Evolutionary conservation across 2,888 invertebrate genomes (phyloP).

Genomic region (Drosophila ustulata): DNA sequence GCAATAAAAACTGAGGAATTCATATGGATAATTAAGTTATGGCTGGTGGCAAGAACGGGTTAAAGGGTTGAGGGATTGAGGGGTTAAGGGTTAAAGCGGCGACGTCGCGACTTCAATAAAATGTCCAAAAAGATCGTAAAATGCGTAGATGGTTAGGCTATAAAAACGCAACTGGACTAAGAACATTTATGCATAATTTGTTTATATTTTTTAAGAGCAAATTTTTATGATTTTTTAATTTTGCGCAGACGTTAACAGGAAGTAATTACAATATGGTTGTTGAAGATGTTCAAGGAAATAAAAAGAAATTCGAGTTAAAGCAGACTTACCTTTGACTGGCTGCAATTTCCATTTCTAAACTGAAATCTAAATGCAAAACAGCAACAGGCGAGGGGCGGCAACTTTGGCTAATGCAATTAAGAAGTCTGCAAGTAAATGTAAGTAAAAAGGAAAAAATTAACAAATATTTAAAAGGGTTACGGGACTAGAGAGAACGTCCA

Average conservation of each 20-base stretch:
- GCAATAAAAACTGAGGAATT: conserved; percentile 75
- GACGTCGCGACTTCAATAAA: conserved; percentile 51
- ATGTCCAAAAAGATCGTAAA: conserved; percentile 63
- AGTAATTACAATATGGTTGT: conserved; percentile 12
- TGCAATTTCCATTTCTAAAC: conserved; percentile 18
- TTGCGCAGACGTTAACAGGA: conserved; percentile 1
- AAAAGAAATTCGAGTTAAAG: conserved; percentile 3
- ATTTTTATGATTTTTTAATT: conserved; percentile 43
- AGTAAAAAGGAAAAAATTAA: conserved; percentile 51
- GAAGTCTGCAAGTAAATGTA: conserved; percentile 68
- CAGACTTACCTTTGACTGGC: conserved; percentile 21
- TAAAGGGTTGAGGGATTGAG: conserved; percentile 15
- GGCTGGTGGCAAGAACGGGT: conserved; percentile 59
- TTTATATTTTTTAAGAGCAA: conserved; percentile 30
- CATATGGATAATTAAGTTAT: conserved; percentile 79
- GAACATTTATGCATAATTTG: conserved; percentile 49
- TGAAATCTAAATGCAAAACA: conserved; percentile 65
- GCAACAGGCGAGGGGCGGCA: conserved; percentile 24
- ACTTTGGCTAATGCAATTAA: conserved; percentile 71
- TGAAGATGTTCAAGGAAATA: conserved; percentile 2
- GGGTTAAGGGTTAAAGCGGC: conserved; percentile 12
- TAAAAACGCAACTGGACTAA: conserved; percentile 48
- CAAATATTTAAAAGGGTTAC: conserved; percentile 58
- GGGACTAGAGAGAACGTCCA: conserved; percentile 32
- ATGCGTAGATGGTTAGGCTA: conserved; percentile 27